phyloP scores from a whole-genome alignment of 2,888 invertebrate species.

The Odontomyia ornata region DNA sequence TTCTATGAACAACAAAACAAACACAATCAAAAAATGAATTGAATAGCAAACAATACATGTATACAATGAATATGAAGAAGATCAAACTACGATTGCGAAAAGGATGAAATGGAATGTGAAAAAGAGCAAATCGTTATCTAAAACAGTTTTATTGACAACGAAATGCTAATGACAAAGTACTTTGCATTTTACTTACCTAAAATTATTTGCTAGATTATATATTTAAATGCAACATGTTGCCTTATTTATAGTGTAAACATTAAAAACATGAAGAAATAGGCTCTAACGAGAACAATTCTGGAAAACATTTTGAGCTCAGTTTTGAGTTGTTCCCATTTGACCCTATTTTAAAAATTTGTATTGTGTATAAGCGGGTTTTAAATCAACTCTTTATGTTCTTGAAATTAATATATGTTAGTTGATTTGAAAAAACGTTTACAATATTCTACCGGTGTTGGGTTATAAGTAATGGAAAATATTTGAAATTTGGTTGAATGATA shows the following conservation, averaged over 20 bases:
- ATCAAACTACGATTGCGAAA: not conserved
- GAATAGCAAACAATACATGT: not conserved
- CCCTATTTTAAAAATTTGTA: conserved; percentile 22
- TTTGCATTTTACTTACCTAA: conserved; percentile 7
- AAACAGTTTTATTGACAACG: conserved; percentile 1
- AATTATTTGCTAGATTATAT: not conserved
- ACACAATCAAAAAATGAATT: conserved; percentile 8
- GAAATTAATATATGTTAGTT: conserved; percentile 12
- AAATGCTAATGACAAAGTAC: not conserved
- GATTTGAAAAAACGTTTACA: conserved; percentile 16
- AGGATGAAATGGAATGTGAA: not conserved
- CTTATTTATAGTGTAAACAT: not conserved
- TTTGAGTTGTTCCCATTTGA: conserved; percentile 26
- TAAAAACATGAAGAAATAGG: conserved; percentile 13
- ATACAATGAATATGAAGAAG: not conserved
- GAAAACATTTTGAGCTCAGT: conserved; percentile 36
- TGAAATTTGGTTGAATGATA: not conserved
- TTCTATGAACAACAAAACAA: conserved; percentile 83
- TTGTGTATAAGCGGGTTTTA: not conserved
- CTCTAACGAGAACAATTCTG: conserved; percentile 6
- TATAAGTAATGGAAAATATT: not conserved
- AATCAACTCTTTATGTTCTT: conserved; percentile 12
- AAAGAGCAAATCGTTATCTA: not conserved
- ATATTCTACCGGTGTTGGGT: conserved; percentile 9
- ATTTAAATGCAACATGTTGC: conserved; percentile 38